Evolutionary conservation across 2,888 invertebrate genomes (phyloP).

Genomic region (Cynaeus angustus): DNA sequence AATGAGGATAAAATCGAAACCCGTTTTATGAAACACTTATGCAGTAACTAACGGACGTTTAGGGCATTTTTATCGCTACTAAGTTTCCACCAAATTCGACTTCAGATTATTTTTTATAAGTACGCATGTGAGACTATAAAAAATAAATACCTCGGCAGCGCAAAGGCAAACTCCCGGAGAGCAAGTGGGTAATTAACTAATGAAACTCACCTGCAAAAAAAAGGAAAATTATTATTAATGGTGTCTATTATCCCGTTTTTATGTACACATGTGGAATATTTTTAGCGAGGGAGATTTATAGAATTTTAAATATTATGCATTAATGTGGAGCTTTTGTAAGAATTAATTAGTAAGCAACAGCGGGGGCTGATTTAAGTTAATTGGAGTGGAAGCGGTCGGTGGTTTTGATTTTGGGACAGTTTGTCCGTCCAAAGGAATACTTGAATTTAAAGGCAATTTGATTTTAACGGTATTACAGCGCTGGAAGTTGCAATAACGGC

Average conservation of each 20-base stretch:
- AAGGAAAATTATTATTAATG: conserved; percentile 27
- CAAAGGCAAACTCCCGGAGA: conserved; percentile 9
- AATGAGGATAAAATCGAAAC: conserved; percentile 16
- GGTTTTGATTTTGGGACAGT: not conserved
- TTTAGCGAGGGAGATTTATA: not conserved
- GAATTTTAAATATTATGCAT: not conserved
- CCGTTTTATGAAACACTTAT: conserved; percentile 35
- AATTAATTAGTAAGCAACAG: conserved; percentile 7
- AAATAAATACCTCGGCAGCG: not conserved
- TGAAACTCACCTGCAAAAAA: conserved; percentile 29
- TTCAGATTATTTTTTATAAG: conserved; percentile 15
- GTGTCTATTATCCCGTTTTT: conserved; percentile 19
- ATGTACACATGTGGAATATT: conserved; percentile 1
- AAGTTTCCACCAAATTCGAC: conserved; percentile 19
- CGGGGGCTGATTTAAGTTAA: not conserved
- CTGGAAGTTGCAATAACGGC: too few relatives aligned
- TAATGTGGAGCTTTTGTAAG: not conserved
- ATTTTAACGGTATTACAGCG: too few relatives aligned
- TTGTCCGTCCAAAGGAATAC: too few relatives aligned
- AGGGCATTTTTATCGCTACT: conserved; percentile 30
- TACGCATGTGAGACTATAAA: not conserved
- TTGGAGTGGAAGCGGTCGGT: not conserved
- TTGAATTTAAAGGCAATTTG: too few relatives aligned
- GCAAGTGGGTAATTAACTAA: conserved; percentile 8
- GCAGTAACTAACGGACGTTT: conserved; percentile 20